phyloP scores from a whole-genome alignment of 35 echinoderm and acorn worm species.

The Lytechinus variegatus region DNA sequence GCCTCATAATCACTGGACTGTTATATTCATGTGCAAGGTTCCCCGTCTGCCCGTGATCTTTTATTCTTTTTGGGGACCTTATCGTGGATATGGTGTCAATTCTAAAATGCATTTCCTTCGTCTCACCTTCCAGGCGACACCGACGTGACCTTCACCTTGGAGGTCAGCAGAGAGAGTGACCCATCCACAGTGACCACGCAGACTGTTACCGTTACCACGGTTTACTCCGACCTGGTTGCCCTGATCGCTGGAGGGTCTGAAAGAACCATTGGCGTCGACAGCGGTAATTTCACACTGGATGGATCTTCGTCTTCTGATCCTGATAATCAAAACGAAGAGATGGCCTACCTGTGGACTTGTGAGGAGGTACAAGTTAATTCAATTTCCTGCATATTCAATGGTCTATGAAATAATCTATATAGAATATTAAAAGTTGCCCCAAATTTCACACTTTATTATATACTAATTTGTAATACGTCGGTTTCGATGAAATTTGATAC shows the following conservation, averaged over 20 bases:
- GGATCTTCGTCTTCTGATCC: slow-evolving; percentile 78
- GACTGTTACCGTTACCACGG: slow-evolving; percentile 59
- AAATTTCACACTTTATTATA: no score
- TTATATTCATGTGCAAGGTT: no score
- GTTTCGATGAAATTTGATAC: no score
- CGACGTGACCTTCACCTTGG: slow-evolving; percentile 70
- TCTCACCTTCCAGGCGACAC: slow-evolving; percentile 56
- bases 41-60: no score
- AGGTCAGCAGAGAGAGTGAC: slow-evolving; percentile 65
- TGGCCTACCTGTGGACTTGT: slow-evolving; percentile 82
- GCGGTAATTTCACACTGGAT: slow-evolving; percentile 68
- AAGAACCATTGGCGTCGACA: slow-evolving; percentile 80
- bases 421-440: no score
- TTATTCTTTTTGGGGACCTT: no score
- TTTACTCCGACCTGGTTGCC: slow-evolving; percentile 73
- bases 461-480: no score
- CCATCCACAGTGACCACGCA: slow-evolving; percentile 51
- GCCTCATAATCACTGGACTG: no score
- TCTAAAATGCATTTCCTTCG: not conserved
- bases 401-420: no score
- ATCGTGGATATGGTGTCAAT: not conserved
- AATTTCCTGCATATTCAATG: no score
- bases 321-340: slow-evolving; percentile 67
- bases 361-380: slow-evolving; percentile 62
- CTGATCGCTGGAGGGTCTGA: slow-evolving; percentile 69